Base-by-base conservation (phyloP, 2,797 vertebrate species). In the Pantherophis vulpinus region DNA sequence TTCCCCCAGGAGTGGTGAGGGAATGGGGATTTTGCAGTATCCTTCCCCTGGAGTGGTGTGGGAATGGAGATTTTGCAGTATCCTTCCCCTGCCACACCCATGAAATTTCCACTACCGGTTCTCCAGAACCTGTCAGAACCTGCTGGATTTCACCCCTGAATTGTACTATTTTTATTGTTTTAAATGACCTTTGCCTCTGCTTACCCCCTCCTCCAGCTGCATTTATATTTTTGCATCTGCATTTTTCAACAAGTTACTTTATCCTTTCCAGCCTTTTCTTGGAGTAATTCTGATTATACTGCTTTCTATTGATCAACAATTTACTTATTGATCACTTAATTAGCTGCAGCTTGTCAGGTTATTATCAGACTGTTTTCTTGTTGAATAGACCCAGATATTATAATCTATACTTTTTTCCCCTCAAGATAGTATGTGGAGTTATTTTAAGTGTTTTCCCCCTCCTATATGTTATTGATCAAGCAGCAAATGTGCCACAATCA, bases 261-360 rank as follows among this genome's bases (percentile, higher is more conserved):
- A 89, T 91, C 51, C 56, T 91, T 91, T 86, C 58, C 91, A 86
- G n/a, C 18, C 89, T 63, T 88, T 89, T 88, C 37, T 86, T 83
- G 37, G 54, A 55, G 87, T 13, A 87, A 94, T 97, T 97, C 86
- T 94, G 97, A 96, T 93, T 97, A 98, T 98, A 98, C 98, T 98
- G 97, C 95, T 96, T 97, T 96, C 96, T 98, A 86, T 91, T 94
- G 97, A 96, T 97, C 97, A 94, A 94, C 97, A 98, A 98, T 98
- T 51, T 51, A 51, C 47, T 51, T 51, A 51, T 51, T 51, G 98
- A 98, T 94, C 97, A 97, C 97, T 98, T 97, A 97, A 98, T 98
- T 97, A 97, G 96, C 96, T 96, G 94, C 95, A 95, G 96, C 88
- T 94, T 97, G 95, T 96, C 96, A 97, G 86, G 79, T 92, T 95